Evolutionary conservation across 2,113 vertebrate genomes (phyloP).

Genomic region (Engystomops pustulosus): DNA sequence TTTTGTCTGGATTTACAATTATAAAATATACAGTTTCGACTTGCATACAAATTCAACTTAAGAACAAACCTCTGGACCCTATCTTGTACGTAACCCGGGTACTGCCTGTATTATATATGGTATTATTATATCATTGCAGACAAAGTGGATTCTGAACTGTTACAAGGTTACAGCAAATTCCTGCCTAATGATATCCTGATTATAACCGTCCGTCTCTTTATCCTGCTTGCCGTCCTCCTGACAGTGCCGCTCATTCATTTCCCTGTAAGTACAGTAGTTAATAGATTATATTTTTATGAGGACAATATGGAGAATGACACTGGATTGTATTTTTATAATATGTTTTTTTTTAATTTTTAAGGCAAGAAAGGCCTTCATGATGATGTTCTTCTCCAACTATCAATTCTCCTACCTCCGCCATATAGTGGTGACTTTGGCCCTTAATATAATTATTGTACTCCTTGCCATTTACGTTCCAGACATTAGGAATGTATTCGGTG

Average conservation of each 20-base stretch:
- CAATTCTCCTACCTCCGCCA: conserved; percentile 84
- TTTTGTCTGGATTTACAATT: too few species aligned
- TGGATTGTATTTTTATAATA: neutral
- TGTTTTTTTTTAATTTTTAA: conserved; percentile 63
- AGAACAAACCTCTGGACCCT: too few species aligned
- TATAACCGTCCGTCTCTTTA: conserved; percentile 84
- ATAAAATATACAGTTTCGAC: too few species aligned
- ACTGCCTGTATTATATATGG: neutral
- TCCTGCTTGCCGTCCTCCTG: conserved; percentile 86
- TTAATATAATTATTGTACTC: conserved; percentile 82
- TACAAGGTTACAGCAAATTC: conserved; percentile 81
- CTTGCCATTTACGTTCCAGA: conserved; percentile 91
- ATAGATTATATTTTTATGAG: neutral
- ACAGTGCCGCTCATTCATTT: conserved; percentile 95
- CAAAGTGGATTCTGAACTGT: conserved; percentile 86
- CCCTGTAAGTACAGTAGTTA: conserved; percentile 82
- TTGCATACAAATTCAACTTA: too few species aligned
- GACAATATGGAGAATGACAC: too few species aligned
- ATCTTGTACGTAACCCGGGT: too few species aligned
- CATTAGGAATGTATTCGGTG: conserved; percentile 89
- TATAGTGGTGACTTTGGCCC: conserved; percentile 75
- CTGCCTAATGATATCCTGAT: conserved; percentile 82
- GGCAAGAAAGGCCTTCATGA: conserved; percentile 87
- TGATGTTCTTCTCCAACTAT: conserved; percentile 78
- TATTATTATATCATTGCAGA: conserved; percentile 68